Percentiles rank a stretch among this genome's conserved stretches.
These are phyloP conservation scores for Orgyia antiqua DNA, from an alignment of 2,888 invertebrate species.

Conservation along the genomic window DNA sequence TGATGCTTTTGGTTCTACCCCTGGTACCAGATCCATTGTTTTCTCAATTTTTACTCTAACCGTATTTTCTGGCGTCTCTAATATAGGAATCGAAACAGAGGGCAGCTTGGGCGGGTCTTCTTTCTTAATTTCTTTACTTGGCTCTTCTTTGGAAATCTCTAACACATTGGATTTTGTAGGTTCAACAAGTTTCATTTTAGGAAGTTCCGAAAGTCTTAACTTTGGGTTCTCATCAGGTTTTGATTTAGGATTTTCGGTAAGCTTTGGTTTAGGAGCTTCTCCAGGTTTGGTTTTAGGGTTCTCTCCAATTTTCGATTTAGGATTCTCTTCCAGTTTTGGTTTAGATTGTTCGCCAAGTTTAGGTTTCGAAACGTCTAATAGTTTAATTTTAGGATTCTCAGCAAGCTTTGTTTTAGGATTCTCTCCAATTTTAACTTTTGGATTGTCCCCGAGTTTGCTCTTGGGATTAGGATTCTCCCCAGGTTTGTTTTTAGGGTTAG, in stretches of 20 bases:
- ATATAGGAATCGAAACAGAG: conserved; percentile 11
- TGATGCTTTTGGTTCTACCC: conserved; percentile 29
- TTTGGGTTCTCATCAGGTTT: conserved; percentile 2
- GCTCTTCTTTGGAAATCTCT: conserved; percentile 13
- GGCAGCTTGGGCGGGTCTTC: conserved; percentile 17
- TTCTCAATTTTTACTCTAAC: conserved; percentile 26
- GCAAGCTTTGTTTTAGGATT: not conserved
- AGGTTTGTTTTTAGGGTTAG: conserved; percentile 9
- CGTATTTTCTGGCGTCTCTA: conserved; percentile 22
- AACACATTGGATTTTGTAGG: conserved; percentile 11
- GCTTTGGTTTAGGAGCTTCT: conserved; percentile 3
- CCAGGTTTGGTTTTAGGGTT: conserved; percentile 10
- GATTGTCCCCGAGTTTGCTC: conserved; percentile 7
- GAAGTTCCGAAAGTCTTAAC: conserved; percentile 2
- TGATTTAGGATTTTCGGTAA: conserved; percentile 2
- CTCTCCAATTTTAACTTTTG: not conserved
- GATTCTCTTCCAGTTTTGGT: not conserved
- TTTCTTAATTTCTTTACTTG: conserved; percentile 17
- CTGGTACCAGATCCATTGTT: conserved; percentile 28
- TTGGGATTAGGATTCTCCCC: conserved; percentile 13
- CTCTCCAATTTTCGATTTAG: conserved; percentile 3
- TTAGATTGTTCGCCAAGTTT: conserved; percentile 1
- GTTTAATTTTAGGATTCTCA: not conserved
- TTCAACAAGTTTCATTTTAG: conserved; percentile 6
- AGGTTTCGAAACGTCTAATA: not conserved